Evolutionary conservation across 2,888 invertebrate species (phyloP).

Genomic region (Pandemis heparana): DNA sequence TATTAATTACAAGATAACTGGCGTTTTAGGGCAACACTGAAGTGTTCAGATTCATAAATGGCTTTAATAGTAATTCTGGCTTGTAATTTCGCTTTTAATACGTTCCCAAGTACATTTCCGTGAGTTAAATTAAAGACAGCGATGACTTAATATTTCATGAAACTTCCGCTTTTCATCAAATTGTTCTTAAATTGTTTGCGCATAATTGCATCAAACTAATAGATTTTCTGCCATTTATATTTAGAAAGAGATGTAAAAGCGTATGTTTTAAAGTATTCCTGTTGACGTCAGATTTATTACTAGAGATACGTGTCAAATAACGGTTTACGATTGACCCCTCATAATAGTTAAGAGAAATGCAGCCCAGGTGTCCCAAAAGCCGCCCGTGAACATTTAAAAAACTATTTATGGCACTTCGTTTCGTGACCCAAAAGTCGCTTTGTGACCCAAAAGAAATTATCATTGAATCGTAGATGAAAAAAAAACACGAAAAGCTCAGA

Average conservation of each 20-base stretch:
- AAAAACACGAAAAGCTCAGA: no score
- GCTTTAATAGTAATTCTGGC: no score
- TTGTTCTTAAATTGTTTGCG: neutral
- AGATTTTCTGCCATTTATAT: neutral
- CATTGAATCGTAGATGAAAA: no score
- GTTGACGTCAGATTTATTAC: neutral
- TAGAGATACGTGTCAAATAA: neutral
- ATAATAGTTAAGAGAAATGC: neutral
- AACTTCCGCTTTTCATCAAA: neutral
- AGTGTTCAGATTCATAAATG: no score
- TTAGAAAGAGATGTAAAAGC: neutral
- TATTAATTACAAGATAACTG: neutral
- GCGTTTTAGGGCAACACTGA: no score
- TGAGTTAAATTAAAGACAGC: slow-evolving; percentile 7
- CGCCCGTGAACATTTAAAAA: neutral
- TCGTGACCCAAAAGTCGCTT: no score
- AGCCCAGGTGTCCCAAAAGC: neutral
- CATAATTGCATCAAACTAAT: neutral
- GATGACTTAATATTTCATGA: neutral
- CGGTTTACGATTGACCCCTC: neutral
- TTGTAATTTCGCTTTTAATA: neutral
- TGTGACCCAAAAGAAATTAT: no score
- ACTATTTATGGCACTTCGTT: neutral
- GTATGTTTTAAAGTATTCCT: neutral
- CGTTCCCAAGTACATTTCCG: neutral